Evolutionary conservation across 2,888 invertebrate species (phyloP).

Genomic region (Rutpela maculata): DNA sequence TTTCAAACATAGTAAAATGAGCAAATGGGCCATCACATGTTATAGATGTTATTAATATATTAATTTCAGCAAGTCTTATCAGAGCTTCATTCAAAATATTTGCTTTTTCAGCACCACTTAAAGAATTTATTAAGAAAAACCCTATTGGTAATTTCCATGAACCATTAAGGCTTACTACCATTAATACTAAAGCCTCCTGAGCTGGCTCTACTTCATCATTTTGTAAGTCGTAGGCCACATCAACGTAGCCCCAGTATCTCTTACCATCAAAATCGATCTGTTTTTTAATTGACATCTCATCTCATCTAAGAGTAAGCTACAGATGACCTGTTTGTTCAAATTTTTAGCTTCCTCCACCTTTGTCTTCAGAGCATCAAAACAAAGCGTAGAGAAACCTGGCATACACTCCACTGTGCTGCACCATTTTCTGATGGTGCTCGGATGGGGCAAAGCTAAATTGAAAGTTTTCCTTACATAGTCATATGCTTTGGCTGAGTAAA

Average conservation of each 20-base stretch:
- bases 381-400: constrained; percentile 42
- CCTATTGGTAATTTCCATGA: too few species aligned
- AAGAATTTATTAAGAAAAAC: too few species aligned
- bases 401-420: constrained; percentile 33
- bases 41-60: too few species aligned
- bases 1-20: too few species aligned
- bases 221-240: too few species aligned
- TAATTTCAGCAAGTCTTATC: constrained; percentile 31
- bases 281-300: too few species aligned
- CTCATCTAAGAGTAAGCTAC: constrained; percentile 47
- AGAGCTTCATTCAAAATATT: too few species aligned
- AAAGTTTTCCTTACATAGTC: constrained; percentile 9
- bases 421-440: constrained; percentile 40
- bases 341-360: constrained; percentile 34
- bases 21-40: too few species aligned
- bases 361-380: too few species aligned
- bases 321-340: constrained; percentile 26
- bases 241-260: constrained; percentile 39
- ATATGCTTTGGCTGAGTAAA: too few species aligned
- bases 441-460: constrained; percentile 22
- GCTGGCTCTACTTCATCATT: constrained; percentile 37
- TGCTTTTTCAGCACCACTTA: too few species aligned
- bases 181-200: constrained; percentile 42
- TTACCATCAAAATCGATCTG: constrained; percentile 45
- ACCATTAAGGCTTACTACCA: constrained; percentile 46